A percentile compares a stretch with the other conserved stretches of the same genome.
These are phyloP conservation scores for Nyleta sp. DNA, from an alignment of 2,888 invertebrate genomes.

Conservation along the genomic window DNA sequence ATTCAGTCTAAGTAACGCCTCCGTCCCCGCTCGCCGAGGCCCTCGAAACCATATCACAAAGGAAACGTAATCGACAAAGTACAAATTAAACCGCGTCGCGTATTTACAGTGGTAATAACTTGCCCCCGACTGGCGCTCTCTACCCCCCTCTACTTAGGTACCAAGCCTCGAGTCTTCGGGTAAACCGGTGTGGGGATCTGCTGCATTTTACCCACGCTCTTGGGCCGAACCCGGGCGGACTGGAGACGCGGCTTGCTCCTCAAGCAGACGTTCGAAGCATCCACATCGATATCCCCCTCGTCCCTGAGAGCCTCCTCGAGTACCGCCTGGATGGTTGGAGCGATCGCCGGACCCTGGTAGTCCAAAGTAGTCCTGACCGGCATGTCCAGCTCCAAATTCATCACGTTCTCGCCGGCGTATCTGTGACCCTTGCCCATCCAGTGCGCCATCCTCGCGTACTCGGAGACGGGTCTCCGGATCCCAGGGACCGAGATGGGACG, in stretches of 20 bases:
- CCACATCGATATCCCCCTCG: conserved; percentile 81
- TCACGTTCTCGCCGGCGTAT: conserved; percentile 87
- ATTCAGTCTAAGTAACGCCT: conserved; percentile 68
- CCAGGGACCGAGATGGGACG: conserved; percentile 87
- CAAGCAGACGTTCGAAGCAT: conserved; percentile 77
- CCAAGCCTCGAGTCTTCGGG: conserved; percentile 80
- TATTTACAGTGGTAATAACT: conserved; percentile 64
- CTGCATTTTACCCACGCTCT: conserved; percentile 78
- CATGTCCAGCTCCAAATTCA: conserved; percentile 89
- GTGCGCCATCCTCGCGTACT: conserved; percentile 84
- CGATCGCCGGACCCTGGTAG: conserved; percentile 88
- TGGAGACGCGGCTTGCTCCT: conserved; percentile 75
- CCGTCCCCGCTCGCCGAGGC: conserved; percentile 37
- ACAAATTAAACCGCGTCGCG: conserved; percentile 49
- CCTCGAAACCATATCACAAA: conserved; percentile 67
- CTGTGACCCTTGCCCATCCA: conserved; percentile 83
- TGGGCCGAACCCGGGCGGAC: conserved; percentile 76
- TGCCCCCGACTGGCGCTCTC: background rate
- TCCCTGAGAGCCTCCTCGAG: conserved; percentile 80
- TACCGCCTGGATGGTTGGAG: conserved; percentile 87
- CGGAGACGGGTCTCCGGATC: conserved; percentile 86
- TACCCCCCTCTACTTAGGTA: conserved; percentile 74
- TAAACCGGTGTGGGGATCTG: conserved; percentile 80
- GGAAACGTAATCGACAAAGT: conserved; percentile 51
- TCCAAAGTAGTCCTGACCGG: conserved; percentile 90